Percentiles rank a stretch among this genome's conserved stretches.
Evolutionary conservation across 2,797 vertebrate genomes (phyloP).

Genomic region (Danio aesculapii): DNA sequence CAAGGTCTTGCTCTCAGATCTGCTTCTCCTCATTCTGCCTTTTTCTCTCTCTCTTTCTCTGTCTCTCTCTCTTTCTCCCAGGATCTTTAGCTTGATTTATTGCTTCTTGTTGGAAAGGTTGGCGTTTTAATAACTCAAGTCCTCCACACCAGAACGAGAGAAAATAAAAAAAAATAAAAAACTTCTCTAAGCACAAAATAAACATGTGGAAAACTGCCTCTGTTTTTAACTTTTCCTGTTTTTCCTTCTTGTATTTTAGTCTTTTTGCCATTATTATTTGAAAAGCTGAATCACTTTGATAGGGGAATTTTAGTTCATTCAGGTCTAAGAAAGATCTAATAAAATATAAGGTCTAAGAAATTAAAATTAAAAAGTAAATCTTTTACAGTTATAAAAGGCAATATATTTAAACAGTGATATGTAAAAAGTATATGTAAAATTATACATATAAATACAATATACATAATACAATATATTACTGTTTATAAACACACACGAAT

Average conservation of each 20-base stretch:
- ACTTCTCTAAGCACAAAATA: conserved; percentile 82
- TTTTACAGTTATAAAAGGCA: too few relatives aligned
- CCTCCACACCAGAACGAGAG: conserved; percentile 70
- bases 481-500: too few relatives aligned
- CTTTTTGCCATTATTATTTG: not conserved
- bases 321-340: too few relatives aligned
- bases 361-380: too few relatives aligned
- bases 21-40: conserved; percentile 39
- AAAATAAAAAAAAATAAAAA: conserved; percentile 56
- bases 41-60: conserved; percentile 50
- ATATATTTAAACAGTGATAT: too few relatives aligned
- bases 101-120: conserved; percentile 82
- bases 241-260: not conserved
- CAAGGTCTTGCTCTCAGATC: conserved; percentile 41
- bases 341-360: too few relatives aligned
- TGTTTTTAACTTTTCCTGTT: conserved; percentile 48
- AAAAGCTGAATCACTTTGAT: too few relatives aligned
- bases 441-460: too few relatives aligned
- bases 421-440: too few relatives aligned
- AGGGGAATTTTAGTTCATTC: too few relatives aligned
- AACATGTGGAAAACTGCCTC: conserved; percentile 68
- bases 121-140: conserved; percentile 86
- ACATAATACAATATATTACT: too few relatives aligned
- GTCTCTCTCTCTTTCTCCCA: conserved; percentile 45
- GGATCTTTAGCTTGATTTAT: conserved; percentile 85